These are phyloP conservation scores for Piezodorus guildinii DNA, from an alignment of 1,140 invertebrate genomes.

Conservation along the genomic window DNA sequence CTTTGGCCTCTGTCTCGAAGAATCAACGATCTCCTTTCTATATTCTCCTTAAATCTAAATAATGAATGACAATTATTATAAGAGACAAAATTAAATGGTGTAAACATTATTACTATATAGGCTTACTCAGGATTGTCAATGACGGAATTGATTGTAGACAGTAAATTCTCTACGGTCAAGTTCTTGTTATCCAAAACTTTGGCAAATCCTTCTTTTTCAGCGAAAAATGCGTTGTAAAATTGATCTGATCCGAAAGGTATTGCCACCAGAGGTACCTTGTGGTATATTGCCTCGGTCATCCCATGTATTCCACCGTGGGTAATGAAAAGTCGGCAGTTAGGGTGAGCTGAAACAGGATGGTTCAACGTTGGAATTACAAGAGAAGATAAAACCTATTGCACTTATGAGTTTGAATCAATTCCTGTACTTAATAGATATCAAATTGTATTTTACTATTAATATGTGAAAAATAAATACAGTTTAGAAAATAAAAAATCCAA, in stretches of 20 bases:
- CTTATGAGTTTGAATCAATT: too few relatives aligned
- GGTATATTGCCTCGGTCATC: constrained; percentile 57
- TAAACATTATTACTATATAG: background rate
- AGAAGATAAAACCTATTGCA: too few relatives aligned
- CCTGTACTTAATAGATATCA: too few relatives aligned
- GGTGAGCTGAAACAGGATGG: too few relatives aligned
- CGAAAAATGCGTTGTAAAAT: constrained; percentile 32
- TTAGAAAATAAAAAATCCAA: too few relatives aligned
- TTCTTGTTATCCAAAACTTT: constrained; percentile 19
- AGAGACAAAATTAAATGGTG: too few relatives aligned
- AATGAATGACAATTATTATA: too few relatives aligned
- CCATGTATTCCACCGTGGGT: constrained; percentile 54
- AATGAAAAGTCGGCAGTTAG: constrained; percentile 40
- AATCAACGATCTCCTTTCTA: constrained; percentile 31
- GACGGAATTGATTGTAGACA: constrained; percentile 22
- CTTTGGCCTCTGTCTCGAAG: constrained; percentile 36
- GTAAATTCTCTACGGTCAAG: constrained; percentile 19
- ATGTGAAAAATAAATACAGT: too few relatives aligned
- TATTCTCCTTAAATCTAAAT: constrained; percentile 32
- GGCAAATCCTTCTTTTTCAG: constrained; percentile 29
- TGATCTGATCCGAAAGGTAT: constrained; percentile 58
- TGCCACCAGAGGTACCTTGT: constrained; percentile 53
- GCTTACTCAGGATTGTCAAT: background rate
- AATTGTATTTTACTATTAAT: too few relatives aligned
- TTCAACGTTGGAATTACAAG: too few relatives aligned